These are phyloP conservation scores for Prosapia bicincta DNA, from an alignment of 2,888 invertebrate species.

Conservation along the genomic window DNA sequence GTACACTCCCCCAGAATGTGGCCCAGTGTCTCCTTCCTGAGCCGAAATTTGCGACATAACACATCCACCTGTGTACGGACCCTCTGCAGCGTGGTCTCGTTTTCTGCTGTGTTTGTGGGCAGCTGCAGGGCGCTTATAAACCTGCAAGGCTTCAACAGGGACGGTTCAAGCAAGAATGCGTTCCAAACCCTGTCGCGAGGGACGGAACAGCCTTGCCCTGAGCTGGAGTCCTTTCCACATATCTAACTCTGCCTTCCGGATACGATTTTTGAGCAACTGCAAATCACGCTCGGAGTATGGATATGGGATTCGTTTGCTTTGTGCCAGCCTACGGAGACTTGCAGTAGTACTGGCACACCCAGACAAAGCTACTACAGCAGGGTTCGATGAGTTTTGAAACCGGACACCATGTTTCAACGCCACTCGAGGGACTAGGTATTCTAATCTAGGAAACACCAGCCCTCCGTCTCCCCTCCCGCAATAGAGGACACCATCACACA, in stretches of 20 bases:
- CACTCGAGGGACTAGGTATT: no score
- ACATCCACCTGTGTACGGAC: no score
- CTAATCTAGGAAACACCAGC: no score
- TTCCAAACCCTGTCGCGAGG: constrained; percentile 36
- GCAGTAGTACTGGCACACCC: no score
- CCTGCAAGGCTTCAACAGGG: no score
- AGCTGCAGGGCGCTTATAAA: constrained; percentile 41
- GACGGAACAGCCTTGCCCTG: constrained; percentile 19
- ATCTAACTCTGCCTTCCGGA: no score
- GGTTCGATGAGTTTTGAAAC: constrained; percentile 4
- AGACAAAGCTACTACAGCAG: constrained; percentile 2
- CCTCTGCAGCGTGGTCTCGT: constrained; percentile 26
- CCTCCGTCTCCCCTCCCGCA: constrained; percentile 39
- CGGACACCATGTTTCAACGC: constrained; percentile 32
- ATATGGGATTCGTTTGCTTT: background rate
- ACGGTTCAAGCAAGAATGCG: no score
- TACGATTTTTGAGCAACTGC: background rate
- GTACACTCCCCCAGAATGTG: no score
- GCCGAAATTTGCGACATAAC: constrained; percentile 41
- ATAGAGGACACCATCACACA: constrained; percentile 39
- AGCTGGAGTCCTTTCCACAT: background rate
- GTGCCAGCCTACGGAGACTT: no score
- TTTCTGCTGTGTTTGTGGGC: constrained; percentile 40
- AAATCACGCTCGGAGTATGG: constrained; percentile 10
- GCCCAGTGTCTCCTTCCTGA: no score